phyloP scores from a whole-genome alignment of 2,888 invertebrate genomes.

The Melikaiella ostensackeni region DNA sequence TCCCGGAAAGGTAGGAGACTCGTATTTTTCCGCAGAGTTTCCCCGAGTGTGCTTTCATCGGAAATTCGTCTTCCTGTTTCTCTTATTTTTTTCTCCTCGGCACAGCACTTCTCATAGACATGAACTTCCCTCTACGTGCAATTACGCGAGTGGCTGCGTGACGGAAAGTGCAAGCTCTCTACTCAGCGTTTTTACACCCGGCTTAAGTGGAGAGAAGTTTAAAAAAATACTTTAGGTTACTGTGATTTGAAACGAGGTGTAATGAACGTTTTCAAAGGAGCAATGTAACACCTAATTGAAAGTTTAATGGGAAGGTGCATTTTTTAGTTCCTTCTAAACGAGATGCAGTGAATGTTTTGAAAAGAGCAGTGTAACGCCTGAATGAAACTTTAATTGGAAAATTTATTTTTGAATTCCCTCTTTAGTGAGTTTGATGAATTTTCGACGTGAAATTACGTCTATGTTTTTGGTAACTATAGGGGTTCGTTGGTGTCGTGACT shows the following conservation, averaged over 20 bases:
- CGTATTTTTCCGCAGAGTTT: slow-evolving; percentile 44
- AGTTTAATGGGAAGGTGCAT: not conserved
- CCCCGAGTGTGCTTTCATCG: slow-evolving; percentile 46
- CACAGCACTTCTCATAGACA: slow-evolving; percentile 35
- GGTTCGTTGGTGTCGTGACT: too few relatives aligned
- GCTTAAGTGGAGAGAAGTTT: slow-evolving; percentile 1
- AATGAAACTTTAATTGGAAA: not conserved
- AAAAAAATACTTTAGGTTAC: not conserved
- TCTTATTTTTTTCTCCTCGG: slow-evolving; percentile 40
- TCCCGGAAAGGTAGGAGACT: slow-evolving; percentile 46
- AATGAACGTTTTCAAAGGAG: not conserved
- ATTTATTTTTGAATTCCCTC: too few relatives aligned
- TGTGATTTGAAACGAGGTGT: not conserved
- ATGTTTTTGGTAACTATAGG: too few relatives aligned
- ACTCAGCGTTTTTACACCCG: slow-evolving; percentile 19
- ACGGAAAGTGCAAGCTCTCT: slow-evolving; percentile 26
- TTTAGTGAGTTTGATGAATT: too few relatives aligned
- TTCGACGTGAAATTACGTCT: too few relatives aligned
- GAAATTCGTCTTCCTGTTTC: slow-evolving; percentile 47
- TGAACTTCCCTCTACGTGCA: slow-evolving; percentile 20
- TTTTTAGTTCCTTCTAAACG: not conserved
- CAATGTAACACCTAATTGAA: not conserved
- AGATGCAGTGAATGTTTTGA: not conserved
- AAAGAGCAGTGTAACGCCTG: not conserved
- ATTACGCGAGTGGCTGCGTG: slow-evolving; percentile 37